phyloP scores from a whole-genome alignment of 1,140 invertebrate genomes.

The Tetragonula clypearis region DNA sequence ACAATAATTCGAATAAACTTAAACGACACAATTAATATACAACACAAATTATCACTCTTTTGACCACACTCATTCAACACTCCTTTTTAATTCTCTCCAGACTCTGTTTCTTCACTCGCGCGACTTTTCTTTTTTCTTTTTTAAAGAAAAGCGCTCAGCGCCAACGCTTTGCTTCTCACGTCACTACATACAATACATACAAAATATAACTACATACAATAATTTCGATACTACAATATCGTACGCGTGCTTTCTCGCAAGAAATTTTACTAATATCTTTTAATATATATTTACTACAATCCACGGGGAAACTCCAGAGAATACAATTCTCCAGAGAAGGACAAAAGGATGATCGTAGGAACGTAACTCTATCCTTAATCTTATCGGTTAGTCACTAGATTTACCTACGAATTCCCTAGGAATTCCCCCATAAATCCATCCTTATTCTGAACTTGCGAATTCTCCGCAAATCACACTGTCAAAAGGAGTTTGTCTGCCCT shows the following conservation, averaged over 20 bases:
- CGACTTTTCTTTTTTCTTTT: too few species aligned
- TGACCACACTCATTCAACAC: too few species aligned
- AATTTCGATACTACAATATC: not conserved
- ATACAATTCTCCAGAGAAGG: not conserved
- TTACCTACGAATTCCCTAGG: not conserved
- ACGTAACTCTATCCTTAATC: not conserved
- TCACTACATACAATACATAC: too few species aligned
- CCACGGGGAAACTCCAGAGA: not conserved
- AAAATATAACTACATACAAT: too few species aligned
- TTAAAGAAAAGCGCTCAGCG: too few species aligned
- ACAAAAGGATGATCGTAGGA: not conserved
- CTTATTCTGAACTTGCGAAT: not conserved
- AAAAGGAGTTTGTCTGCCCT: not conserved
- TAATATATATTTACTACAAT: not conserved
- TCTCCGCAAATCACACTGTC: not conserved
- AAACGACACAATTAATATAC: too few species aligned
- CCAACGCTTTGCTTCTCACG: too few species aligned
- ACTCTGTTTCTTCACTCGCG: too few species aligned
- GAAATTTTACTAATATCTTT: not conserved
- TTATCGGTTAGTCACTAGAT: not conserved
- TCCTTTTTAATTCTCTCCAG: too few species aligned
- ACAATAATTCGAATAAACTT: too few species aligned
- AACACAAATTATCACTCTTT: too few species aligned
- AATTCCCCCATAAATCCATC: not conserved
- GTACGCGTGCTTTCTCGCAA: not conserved